Percentiles rank a stretch among this genome's conserved stretches.
phyloP scores from a whole-genome alignment of 2,797 vertebrate genomes.

The Melanogrammus aeglefinus region DNA sequence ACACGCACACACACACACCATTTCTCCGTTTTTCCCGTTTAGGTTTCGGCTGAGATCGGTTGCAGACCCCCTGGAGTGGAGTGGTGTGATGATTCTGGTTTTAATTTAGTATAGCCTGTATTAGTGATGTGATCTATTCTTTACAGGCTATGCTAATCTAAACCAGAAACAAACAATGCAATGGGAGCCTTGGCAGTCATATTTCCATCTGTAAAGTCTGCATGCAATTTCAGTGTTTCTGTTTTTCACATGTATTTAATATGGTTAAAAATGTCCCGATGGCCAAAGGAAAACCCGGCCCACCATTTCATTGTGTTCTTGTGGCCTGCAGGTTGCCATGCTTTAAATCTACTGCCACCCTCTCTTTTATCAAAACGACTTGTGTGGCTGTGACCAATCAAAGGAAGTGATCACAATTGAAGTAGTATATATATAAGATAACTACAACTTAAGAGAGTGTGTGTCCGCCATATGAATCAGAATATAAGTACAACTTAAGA shows the following conservation, averaged over 20 bases:
- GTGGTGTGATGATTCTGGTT: conserved; percentile 77
- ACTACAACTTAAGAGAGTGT: too few species aligned
- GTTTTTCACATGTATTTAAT: neutral
- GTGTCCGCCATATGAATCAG: too few species aligned
- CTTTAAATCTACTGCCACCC: too few species aligned
- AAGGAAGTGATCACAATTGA: too few species aligned
- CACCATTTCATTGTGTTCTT: neutral
- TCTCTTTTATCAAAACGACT: too few species aligned
- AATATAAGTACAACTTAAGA: too few species aligned
- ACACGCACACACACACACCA: neutral
- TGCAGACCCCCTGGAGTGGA: conserved; percentile 45
- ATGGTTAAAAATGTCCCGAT: neutral
- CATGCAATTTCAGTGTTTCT: neutral
- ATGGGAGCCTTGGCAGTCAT: conserved; percentile 12
- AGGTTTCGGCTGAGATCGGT: neutral
- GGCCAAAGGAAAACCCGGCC: neutral
- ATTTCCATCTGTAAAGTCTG: neutral
- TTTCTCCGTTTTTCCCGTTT: neutral
- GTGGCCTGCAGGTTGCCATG: neutral
- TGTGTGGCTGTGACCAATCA: too few species aligned
- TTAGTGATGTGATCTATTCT: conserved; percentile 79
- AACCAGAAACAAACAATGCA: conserved; percentile 82
- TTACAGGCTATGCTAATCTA: conserved; percentile 89
- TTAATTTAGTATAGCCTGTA: conserved; percentile 80
- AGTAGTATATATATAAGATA: too few species aligned